A percentile compares a stretch with the other conserved stretches of the same genome.
Conservation (phyloP, 2,888 invertebrate species). For the Ennomos fuscantarius region DNA sequence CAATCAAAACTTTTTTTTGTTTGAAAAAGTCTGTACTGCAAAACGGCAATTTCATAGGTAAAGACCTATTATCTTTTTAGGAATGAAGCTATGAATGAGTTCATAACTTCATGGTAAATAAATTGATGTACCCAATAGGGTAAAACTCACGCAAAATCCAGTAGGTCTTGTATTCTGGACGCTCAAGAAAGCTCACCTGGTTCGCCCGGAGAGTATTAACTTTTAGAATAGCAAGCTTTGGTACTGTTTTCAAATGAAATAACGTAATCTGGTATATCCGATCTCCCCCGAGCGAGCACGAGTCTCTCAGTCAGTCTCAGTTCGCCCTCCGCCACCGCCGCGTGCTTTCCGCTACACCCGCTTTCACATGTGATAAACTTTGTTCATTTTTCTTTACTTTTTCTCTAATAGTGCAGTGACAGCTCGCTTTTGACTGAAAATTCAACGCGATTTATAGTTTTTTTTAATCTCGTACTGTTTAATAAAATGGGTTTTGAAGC, state of each 20-base stretch:
- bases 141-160: too few species aligned
- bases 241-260: slow-evolving; percentile 2
- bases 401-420: slow-evolving; percentile 58
- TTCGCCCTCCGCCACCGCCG: slow-evolving; percentile 52
- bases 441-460: slow-evolving; percentile 26
- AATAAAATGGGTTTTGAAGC: slow-evolving; percentile 58
- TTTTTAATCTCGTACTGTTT: slow-evolving; percentile 41
- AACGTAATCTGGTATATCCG: slow-evolving; percentile 29
- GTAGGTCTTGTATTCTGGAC: too few species aligned
- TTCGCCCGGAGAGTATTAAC: too few species aligned
- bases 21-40: too few species aligned
- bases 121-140: too few species aligned
- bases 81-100: too few species aligned
- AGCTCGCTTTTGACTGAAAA: slow-evolving; percentile 35
- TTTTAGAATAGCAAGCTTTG: not conserved
- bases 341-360: slow-evolving; percentile 47
- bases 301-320: slow-evolving; percentile 56
- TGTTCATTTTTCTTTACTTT: slow-evolving; percentile 46
- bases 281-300: slow-evolving; percentile 42
- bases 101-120: too few species aligned
- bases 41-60: too few species aligned
- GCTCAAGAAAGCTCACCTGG: too few species aligned
- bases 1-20: too few species aligned
- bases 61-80: too few species aligned
- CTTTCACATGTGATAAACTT: slow-evolving; percentile 71